Percentiles rank a stretch among this genome's conserved stretches.
Evolutionary conservation across 2,797 vertebrate species (phyloP).

Genomic region (Loriculus beryllinus): DNA sequence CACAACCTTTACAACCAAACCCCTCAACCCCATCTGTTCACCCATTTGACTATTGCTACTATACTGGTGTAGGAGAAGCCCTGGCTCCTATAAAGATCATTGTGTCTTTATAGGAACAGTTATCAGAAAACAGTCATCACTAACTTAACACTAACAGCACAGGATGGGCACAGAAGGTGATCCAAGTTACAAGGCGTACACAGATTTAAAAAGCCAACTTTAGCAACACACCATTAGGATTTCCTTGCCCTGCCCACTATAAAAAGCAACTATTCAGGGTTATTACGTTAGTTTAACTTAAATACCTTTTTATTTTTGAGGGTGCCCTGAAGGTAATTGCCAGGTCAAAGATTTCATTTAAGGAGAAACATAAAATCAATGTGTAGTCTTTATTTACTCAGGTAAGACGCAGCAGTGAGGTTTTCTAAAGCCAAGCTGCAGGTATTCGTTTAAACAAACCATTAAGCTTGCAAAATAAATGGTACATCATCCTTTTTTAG

Average conservation of each 20-base stretch:
- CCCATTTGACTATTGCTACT: neutral
- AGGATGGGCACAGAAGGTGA: neutral
- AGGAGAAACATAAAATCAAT: neutral
- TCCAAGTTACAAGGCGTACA: neutral
- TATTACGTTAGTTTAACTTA: neutral
- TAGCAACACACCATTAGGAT: neutral
- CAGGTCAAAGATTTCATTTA: neutral
- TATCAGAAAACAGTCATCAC: neutral
- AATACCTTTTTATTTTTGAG: neutral
- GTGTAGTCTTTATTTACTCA: neutral
- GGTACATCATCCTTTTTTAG: neutral
- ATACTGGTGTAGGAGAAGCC: neutral
- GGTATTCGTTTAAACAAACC: neutral
- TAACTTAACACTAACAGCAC: neutral
- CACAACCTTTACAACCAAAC: neutral
- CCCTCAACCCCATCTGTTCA: neutral
- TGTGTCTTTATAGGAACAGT: neutral
- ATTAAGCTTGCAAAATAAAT: neutral
- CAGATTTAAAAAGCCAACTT: neutral
- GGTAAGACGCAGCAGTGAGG: neutral
- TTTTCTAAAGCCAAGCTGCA: neutral
- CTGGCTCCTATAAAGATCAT: neutral
- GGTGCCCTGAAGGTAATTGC: neutral
- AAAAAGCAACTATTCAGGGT: neutral
- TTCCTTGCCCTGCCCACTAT: neutral